Conservation (phyloP, 2,888 invertebrate genomes). For the Amblyjoppa fuscipennis region DNA sequence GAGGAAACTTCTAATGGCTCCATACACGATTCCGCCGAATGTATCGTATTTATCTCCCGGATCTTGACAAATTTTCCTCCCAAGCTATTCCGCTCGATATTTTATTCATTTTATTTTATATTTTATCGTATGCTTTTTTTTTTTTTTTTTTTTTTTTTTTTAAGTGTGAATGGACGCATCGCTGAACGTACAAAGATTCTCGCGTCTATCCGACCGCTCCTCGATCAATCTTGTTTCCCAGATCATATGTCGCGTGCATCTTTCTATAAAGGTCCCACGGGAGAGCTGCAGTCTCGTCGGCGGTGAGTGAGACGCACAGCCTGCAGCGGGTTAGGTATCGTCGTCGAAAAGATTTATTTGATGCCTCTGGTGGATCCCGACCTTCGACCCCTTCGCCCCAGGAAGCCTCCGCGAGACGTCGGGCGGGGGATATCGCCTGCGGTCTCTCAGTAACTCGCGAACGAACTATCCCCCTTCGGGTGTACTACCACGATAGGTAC, state of each 20-base stretch:
- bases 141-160: slow-evolving; percentile 10
- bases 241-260: slow-evolving; percentile 26
- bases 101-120: slow-evolving; percentile 25
- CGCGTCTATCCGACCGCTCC: background rate
- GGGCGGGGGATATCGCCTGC: slow-evolving; percentile 25
- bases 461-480: slow-evolving; percentile 21
- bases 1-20: slow-evolving; percentile 22
- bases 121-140: background rate
- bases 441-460: slow-evolving; percentile 19
- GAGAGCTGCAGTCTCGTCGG: slow-evolving; percentile 5
- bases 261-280: slow-evolving; percentile 36
- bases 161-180: background rate
- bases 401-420: slow-evolving; percentile 34
- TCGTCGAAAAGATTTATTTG: slow-evolving; percentile 48
- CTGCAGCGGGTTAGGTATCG: slow-evolving; percentile 21
- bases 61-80: background rate
- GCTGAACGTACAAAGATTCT: slow-evolving; percentile 22
- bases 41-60: background rate
- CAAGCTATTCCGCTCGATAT: background rate
- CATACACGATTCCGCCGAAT: slow-evolving; percentile 5
- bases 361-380: slow-evolving; percentile 43
- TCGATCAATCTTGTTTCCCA: slow-evolving; percentile 51
- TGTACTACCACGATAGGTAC: slow-evolving; percentile 37
- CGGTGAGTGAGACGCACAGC: slow-evolving; percentile 11
- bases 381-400: slow-evolving; percentile 38